phyloP scores from a whole-genome alignment of 2,888 invertebrate genomes.

The Pseudococcus jackbeardsleyi region DNA sequence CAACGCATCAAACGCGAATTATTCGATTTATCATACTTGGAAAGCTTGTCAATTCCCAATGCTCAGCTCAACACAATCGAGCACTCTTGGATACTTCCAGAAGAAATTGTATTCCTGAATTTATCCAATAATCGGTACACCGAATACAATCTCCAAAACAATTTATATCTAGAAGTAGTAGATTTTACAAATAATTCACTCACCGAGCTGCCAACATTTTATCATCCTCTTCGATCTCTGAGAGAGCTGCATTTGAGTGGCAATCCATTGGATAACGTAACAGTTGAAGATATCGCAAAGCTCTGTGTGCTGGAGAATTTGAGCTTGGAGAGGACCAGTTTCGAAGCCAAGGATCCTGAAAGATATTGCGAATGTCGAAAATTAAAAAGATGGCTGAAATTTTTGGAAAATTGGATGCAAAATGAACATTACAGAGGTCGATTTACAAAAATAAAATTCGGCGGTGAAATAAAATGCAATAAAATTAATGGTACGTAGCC shows the following conservation, averaged over 20 bases:
- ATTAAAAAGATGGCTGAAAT: background rate
- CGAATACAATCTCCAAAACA: background rate
- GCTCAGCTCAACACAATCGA: background rate
- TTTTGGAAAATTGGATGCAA: background rate
- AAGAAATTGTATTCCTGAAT: background rate
- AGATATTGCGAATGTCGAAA: background rate
- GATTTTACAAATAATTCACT: background rate
- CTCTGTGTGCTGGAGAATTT: background rate
- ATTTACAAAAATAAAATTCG: background rate
- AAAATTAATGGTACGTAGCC: background rate
- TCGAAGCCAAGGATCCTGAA: background rate
- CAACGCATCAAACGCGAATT: background rate
- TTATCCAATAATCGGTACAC: background rate
- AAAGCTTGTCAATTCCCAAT: background rate
- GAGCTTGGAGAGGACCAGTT: background rate
- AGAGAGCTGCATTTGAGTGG: background rate
- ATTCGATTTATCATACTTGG: background rate
- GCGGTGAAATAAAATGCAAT: background rate
- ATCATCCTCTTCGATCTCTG: background rate
- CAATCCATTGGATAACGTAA: background rate
- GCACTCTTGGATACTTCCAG: background rate
- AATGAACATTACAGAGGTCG: background rate
- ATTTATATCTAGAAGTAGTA: background rate
- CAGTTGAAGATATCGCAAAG: background rate
- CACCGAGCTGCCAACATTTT: background rate